These are phyloP conservation scores for Stenchaetothrips biformis DNA, from an alignment of 2,888 invertebrate species.

Conservation along the genomic window DNA sequence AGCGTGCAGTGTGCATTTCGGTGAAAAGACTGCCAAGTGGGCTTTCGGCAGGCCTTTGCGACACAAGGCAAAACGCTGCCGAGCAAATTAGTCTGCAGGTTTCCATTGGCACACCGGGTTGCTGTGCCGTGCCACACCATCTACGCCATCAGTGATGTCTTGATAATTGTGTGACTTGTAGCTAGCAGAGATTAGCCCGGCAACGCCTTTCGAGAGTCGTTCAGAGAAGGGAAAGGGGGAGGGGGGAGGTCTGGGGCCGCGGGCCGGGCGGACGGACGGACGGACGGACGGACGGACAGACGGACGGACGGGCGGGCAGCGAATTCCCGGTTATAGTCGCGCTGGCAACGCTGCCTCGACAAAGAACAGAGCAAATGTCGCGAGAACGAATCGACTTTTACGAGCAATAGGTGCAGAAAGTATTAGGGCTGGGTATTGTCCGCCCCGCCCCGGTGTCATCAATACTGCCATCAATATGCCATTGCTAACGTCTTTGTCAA, in stretches of 20 bases:
- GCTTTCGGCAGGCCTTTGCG: no score
- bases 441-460: not conserved
- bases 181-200: not conserved
- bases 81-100: no score
- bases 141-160: conserved; percentile 11
- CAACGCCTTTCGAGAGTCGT: not conserved
- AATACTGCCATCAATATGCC: not conserved
- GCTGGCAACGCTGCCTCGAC: not conserved
- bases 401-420: not conserved
- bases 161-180: conserved; percentile 14
- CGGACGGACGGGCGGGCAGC: not conserved
- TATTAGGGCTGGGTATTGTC: not conserved
- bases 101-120: conserved; percentile 3
- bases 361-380: not conserved
- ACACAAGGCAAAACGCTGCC: no score
- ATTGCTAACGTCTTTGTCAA: not conserved
- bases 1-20: no score
- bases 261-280: no score
- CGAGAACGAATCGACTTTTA: conserved; percentile 1
- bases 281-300: no score
- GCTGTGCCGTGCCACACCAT: not conserved
- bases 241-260: not conserved
- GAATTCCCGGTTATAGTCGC: not conserved
- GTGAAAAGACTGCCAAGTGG: no score
- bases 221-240: not conserved